Conservation (phyloP, 2,113 vertebrate genomes). For the Pogona vitticeps region DNA sequence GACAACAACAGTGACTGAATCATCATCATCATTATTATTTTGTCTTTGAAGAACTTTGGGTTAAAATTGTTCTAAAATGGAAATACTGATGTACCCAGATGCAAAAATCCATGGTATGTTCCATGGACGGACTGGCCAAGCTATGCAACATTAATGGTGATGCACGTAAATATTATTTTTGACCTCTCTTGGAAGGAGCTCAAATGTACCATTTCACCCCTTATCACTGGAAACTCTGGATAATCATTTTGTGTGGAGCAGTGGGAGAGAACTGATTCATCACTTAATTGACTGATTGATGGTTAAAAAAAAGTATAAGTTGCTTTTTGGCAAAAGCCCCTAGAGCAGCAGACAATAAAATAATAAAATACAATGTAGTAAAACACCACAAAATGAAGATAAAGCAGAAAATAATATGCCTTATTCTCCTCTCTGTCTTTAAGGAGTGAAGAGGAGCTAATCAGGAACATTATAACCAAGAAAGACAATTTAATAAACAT, state of each 20-base stretch:
- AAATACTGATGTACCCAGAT: not conserved
- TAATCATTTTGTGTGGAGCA: not conserved
- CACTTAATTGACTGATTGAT: not conserved
- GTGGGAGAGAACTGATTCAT: not conserved
- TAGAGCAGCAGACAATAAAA: not conserved
- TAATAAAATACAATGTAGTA: not conserved
- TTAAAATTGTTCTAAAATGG: not conserved
- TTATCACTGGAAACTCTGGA: not conserved
- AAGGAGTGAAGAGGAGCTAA: not conserved
- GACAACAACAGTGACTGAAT: fast-evolving
- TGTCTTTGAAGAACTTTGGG: fast-evolving
- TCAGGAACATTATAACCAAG: not conserved
- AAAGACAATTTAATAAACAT: not conserved
- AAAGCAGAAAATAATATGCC: not conserved
- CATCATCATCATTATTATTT: fast-evolving
- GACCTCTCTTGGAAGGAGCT: not conserved
- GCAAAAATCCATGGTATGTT: not conserved
- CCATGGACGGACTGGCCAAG: not conserved
- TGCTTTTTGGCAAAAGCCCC: not conserved
- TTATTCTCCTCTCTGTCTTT: not conserved
- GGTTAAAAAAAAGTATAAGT: not conserved
- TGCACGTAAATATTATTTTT: not conserved
- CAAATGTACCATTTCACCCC: not conserved
- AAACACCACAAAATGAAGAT: not conserved
- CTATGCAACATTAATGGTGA: not conserved